Evolutionary conservation across 2,888 invertebrate species (phyloP).

Genomic region (Diabrotica balteata): DNA sequence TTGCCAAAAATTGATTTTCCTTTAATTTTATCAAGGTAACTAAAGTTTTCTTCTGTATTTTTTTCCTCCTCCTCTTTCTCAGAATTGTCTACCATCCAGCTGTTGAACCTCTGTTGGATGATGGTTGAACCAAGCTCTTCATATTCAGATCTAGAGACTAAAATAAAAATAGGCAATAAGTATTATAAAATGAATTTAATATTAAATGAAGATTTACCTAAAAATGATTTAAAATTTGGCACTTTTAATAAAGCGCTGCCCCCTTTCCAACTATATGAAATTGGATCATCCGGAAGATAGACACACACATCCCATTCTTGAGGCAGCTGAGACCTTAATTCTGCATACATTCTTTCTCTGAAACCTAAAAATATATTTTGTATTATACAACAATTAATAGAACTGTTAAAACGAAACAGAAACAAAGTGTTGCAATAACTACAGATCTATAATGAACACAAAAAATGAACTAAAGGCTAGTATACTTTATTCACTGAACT

Average conservation of each 20-base stretch:
- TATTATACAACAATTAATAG: not conserved
- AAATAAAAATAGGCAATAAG: constrained; percentile 31
- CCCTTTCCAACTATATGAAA: constrained; percentile 89
- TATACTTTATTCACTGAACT: too few species aligned
- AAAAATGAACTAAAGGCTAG: too few species aligned
- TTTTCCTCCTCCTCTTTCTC: constrained; percentile 29
- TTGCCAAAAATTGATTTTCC: constrained; percentile 44
- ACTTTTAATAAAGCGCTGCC: constrained; percentile 79
- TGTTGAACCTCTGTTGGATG: constrained; percentile 66
- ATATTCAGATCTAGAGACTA: constrained; percentile 85
- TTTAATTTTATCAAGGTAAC: constrained; percentile 42
- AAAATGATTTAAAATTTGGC: constrained; percentile 73
- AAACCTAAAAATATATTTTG: constrained; percentile 66
- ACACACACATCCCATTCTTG: constrained; percentile 81
- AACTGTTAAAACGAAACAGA: too few species aligned
- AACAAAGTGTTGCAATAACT: too few species aligned
- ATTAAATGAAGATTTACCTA: constrained; percentile 65
- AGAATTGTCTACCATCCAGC: constrained; percentile 52
- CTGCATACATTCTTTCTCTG: constrained; percentile 76
- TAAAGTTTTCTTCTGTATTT: constrained; percentile 33
- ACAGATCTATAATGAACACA: too few species aligned
- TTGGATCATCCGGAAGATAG: constrained; percentile 72
- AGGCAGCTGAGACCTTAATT: constrained; percentile 80
- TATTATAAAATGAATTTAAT: too few species aligned
- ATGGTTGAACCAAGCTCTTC: constrained; percentile 81